Conservation (phyloP, 2,113 vertebrate species). For the Anguilla japonica region DNA sequence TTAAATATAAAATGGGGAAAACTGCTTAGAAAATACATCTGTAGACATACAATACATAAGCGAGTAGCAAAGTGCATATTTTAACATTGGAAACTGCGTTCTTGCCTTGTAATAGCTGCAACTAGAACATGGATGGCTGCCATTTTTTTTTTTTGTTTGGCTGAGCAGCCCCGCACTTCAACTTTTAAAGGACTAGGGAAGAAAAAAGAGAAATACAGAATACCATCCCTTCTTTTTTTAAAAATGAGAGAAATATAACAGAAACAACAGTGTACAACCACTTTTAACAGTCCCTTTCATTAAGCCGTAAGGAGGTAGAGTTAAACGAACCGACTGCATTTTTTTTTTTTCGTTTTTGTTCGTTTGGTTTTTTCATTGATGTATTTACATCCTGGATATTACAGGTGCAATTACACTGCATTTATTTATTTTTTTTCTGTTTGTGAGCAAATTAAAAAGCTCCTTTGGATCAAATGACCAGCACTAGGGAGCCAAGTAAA, state of each 20-base stretch:
- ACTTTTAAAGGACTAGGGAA: conserved; percentile 21
- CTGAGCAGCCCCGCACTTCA: not conserved
- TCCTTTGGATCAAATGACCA: not conserved
- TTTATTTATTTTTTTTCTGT: not conserved
- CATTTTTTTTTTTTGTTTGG: not conserved
- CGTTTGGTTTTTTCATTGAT: not conserved
- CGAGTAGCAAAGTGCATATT: conserved; percentile 21
- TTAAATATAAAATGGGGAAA: conserved; percentile 15
- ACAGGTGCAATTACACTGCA: conserved; percentile 5
- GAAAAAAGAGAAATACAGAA: conserved; percentile 49
- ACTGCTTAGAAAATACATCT: conserved; percentile 13
- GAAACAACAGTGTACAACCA: conserved; percentile 55
- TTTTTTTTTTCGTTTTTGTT: conserved; percentile 24
- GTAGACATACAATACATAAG: conserved; percentile 16
- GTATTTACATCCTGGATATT: conserved; percentile 40
- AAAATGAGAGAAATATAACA: conserved; percentile 14
- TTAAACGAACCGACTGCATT: conserved; percentile 50
- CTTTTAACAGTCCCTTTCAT: conserved; percentile 63
- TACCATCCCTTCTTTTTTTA: conserved; percentile 45
- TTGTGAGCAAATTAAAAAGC: not conserved
- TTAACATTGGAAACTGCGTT: not conserved
- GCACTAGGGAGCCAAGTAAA: not conserved
- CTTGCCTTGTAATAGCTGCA: not conserved
- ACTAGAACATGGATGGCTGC: not conserved
- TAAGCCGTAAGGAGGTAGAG: conserved; percentile 62